A percentile compares a stretch with the other conserved stretches of the same genome.
Conservation (phyloP, 2,888 invertebrate species). For the Rhyacophila evoluta region DNA sequence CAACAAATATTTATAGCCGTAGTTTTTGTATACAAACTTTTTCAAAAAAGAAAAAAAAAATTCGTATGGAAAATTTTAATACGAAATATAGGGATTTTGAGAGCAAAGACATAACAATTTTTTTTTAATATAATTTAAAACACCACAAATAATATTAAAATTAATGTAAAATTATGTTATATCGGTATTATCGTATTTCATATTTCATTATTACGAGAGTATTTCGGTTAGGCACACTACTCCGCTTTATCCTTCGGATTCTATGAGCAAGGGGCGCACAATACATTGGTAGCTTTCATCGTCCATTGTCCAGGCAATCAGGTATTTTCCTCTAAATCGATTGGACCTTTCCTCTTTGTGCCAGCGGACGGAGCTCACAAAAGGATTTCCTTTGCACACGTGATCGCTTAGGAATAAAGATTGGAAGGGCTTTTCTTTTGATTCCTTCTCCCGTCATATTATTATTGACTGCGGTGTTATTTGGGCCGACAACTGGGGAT, state of each 20-base stretch:
- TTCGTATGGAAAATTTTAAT: too few relatives aligned
- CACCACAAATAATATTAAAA: too few relatives aligned
- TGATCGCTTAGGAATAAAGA: constrained; percentile 44
- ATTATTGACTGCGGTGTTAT: constrained; percentile 23
- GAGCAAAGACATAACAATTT: too few relatives aligned
- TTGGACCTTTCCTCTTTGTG: constrained; percentile 28
- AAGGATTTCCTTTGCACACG: constrained; percentile 43
- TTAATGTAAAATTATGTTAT: too few relatives aligned
- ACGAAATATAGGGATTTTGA: too few relatives aligned
- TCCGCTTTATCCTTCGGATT: neutral
- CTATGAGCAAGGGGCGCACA: neutral
- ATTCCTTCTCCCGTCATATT: constrained; percentile 27
- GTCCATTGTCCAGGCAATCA: constrained; percentile 32
- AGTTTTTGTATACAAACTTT: too few relatives aligned
- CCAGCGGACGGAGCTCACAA: constrained; percentile 32
- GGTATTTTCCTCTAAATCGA: constrained; percentile 38
- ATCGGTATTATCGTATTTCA: neutral
- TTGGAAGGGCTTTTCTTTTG: constrained; percentile 36
- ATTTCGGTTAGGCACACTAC: constrained; percentile 9
- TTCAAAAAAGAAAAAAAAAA: too few relatives aligned
- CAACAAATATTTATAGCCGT: too few relatives aligned
- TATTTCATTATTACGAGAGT: neutral
- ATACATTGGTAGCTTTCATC: constrained; percentile 26
- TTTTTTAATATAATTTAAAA: too few relatives aligned
- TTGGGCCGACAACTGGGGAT: constrained; percentile 13